Evolutionary conservation across 2,113 vertebrate species (phyloP), one percentile per base, ranked within the genome.

Genomic region (Boulengeromyrus knoepffleri): DNA sequence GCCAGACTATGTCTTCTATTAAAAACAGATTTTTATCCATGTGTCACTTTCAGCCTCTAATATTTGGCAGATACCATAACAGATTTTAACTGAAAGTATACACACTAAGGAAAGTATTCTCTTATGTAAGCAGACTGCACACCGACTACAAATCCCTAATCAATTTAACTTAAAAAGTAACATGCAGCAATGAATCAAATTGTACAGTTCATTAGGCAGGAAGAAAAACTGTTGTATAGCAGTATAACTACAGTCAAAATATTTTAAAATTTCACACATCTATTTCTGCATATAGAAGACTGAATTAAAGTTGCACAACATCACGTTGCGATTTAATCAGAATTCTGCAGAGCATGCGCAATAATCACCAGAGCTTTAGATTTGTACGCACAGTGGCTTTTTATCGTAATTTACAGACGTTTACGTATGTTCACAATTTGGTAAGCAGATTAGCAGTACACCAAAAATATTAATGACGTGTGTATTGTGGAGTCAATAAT

Each of bases 1-100:
- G 47, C 62, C 70, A 17, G 80, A 31, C 46, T 80, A 80, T 89
- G 88, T 89, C 70, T n/a, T 80, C 49, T 36, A 89, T 89, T 89
- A 89, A 52, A 89, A 83, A 89, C 88, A 83, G 88, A 89, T 89
- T 89, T 83, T 46, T 52, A 47, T 47, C 83, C 17, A 47, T 85
- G 83, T 85, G 83, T 47, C 83, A 85, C 21, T 85, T 85, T 46
- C 21, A 85, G 39, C 8, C 83, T 46, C 83, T 45, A 85, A 85
- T 46, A 46, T 85, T 24, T 85, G 83, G 10, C 50, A 52, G 27
- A 87, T 53, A 87, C 85, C 47, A 53, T 52, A 53, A 87, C 49
- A 53, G 85, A 52, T 86, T 86, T 39, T 39, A 53, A 21, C 50
- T 39, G 31, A 87, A 56, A 87, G 47, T 21, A 87, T 53, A 87